Conservation (phyloP, 2,113 vertebrate species). For the Gila orcuttii region DNA sequence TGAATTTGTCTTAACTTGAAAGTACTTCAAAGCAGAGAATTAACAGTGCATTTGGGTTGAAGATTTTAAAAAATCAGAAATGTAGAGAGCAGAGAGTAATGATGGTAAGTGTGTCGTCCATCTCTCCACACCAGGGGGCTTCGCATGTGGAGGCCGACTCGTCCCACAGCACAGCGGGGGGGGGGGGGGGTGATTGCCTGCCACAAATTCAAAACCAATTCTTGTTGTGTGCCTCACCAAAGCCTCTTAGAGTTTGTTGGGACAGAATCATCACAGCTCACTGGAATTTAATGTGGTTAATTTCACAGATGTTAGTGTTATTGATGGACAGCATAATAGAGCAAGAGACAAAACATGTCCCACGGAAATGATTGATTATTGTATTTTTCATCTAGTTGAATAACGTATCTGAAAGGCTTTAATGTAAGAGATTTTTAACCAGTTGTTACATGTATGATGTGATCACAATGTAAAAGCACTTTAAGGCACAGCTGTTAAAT, state of each 20-base stretch:
- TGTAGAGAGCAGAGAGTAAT: slow-evolving; percentile 59
- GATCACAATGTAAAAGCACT: slow-evolving; percentile 65
- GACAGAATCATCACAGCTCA: slow-evolving; percentile 49
- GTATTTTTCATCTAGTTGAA: background rate
- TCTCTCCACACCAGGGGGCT: slow-evolving; percentile 51
- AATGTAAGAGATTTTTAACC: background rate
- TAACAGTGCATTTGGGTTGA: slow-evolving; percentile 61
- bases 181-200: slow-evolving; percentile 53
- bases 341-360: slow-evolving; percentile 7
- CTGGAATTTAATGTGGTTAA: slow-evolving; percentile 19
- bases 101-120: slow-evolving; percentile 39
- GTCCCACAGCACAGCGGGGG: slow-evolving; percentile 65
- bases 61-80: slow-evolving; percentile 52
- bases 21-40: slow-evolving; percentile 42
- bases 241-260: slow-evolving; percentile 58
- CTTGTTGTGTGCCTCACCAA: slow-evolving; percentile 55
- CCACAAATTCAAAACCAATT: slow-evolving; percentile 69
- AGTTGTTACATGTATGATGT: background rate
- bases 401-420: slow-evolving; percentile 27
- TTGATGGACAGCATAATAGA: background rate
- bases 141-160: slow-evolving; percentile 62
- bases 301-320: slow-evolving; percentile 8
- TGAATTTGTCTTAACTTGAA: slow-evolving; percentile 10
- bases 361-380: slow-evolving; percentile 31
- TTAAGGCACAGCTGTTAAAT: slow-evolving; percentile 61